Base-by-base conservation (phyloP, 1,140 invertebrate genomes). In the Tetranychus urticae region DNA sequence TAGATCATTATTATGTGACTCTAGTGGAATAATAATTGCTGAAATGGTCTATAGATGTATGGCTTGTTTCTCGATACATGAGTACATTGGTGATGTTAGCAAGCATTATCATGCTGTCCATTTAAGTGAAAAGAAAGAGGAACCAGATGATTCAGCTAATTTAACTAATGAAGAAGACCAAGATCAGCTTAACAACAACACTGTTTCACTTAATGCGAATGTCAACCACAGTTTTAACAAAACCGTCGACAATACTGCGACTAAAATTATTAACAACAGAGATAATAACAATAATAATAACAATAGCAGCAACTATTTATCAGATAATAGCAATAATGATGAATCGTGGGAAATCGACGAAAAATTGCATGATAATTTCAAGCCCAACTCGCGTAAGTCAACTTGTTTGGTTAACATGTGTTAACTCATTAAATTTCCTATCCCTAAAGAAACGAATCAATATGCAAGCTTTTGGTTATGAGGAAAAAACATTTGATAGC, bases 31-130 rank as follows among this genome's bases (percentile, higher is more conserved):
- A 31, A 61, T 65, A n/a, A 52, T 65, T 13, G 62, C 64, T 23
- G 64, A 65, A 55, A 63, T 62, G 36, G 62, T 65, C 35, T 65
- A 65, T 42, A 35, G 64, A 33, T 65, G 64, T 50, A 63, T 64
- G 58, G 39, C 60, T 36, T 65, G 64, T 56, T 35, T 5, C 2
- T 36, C 34, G 10, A 58, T 65, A n/a, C n/a, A 56, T 47, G 64
- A 65, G 7, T 36, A 7, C 10, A 34, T 62, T n/a, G 60, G 46
- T 35, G 60, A 64, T 31, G 59, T 47, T 10, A 54, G 58, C 34
- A 31, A 39, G 52, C 63, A 64, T 36, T 64, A 64, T 58, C 63
- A 62, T 10, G 37, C n/a, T 14, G 48, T 58, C 14, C 63, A 64
- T 56, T 55, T 62, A n/a, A 58, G 48, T 37, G 52, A 47, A 8